A percentile compares a stretch with the other conserved stretches of the same genome.
These are phyloP conservation scores for Drosophila seguyi DNA, from an alignment of 1,140 invertebrate species.

Conservation along the genomic window DNA sequence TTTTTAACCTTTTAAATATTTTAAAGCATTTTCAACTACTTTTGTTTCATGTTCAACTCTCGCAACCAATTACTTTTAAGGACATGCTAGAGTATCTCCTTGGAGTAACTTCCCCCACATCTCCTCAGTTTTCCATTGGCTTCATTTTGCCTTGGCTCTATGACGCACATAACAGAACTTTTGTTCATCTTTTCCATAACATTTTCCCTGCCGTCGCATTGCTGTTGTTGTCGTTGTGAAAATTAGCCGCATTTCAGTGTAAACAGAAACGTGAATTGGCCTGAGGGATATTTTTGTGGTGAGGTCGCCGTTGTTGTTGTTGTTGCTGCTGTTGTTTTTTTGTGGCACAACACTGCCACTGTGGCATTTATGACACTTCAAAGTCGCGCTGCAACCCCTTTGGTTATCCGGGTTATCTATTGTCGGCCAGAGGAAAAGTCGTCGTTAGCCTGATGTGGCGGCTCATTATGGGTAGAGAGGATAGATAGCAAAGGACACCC, in stretches of 20 bases:
- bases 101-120: constrained; percentile 3
- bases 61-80: constrained; percentile 1
- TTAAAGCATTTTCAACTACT: not conserved
- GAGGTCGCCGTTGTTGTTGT: constrained; percentile 36
- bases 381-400: constrained; percentile 32
- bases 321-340: constrained; percentile 32
- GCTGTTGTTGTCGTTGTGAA: constrained; percentile 45
- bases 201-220: constrained; percentile 36
- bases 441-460: constrained; percentile 61
- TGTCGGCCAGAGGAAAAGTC: constrained; percentile 46
- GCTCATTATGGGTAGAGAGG: constrained; percentile 61
- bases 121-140: constrained; percentile 25
- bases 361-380: constrained; percentile 74
- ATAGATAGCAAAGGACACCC: constrained; percentile 38
- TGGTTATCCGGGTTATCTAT: constrained; percentile 26
- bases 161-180: constrained; percentile 59
- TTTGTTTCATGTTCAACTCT: not conserved
- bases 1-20: not conserved
- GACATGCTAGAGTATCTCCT: not conserved
- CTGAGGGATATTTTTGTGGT: constrained; percentile 43
- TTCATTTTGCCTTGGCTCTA: constrained; percentile 24
- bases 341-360: constrained; percentile 25
- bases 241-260: constrained; percentile 68
- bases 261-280: constrained; percentile 68
- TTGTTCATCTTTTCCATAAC: constrained; percentile 56